These are phyloP conservation scores for Champsocephalus esox DNA, from an alignment of 2,797 vertebrate species.

Conservation along the genomic window DNA sequence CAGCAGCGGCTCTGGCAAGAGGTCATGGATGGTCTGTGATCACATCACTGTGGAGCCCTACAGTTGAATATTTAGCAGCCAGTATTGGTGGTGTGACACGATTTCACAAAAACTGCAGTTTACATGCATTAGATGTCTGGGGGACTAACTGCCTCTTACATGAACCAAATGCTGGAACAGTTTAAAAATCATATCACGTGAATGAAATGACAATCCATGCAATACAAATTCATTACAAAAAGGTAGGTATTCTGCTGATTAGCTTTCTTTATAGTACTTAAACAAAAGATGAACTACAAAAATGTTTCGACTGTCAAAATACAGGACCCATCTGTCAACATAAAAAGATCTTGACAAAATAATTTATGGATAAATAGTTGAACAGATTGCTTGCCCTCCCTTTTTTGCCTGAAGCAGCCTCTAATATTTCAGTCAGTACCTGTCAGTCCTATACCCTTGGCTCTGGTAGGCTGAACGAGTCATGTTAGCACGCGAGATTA, in stretches of 20 bases:
- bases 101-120: conserved; percentile 35
- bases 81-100: conserved; percentile 22
- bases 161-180: too few relatives aligned
- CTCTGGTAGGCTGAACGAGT: conserved; percentile 35
- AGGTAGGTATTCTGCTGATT: conserved; percentile 15
- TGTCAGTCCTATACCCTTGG: conserved; percentile 35
- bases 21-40: conserved; percentile 56
- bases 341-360: conserved; percentile 37
- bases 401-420: conserved; percentile 58
- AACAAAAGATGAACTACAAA: conserved; percentile 24
- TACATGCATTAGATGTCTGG: neutral
- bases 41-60: conserved; percentile 50
- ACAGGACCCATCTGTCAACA: conserved; percentile 24
- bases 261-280: neutral
- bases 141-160: too few relatives aligned
- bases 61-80: conserved; percentile 55
- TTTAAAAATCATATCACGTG: neutral
- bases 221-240: conserved; percentile 27
- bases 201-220: conserved; percentile 2
- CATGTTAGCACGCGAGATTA: conserved; percentile 21
- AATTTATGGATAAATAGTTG: conserved; percentile 60
- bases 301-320: conserved; percentile 16
- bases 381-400: conserved; percentile 54
- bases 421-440: conserved; percentile 41
- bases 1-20: conserved; percentile 40